Evolutionary conservation across 2,888 invertebrate genomes (phyloP).

Genomic region (Acronicta psi): DNA sequence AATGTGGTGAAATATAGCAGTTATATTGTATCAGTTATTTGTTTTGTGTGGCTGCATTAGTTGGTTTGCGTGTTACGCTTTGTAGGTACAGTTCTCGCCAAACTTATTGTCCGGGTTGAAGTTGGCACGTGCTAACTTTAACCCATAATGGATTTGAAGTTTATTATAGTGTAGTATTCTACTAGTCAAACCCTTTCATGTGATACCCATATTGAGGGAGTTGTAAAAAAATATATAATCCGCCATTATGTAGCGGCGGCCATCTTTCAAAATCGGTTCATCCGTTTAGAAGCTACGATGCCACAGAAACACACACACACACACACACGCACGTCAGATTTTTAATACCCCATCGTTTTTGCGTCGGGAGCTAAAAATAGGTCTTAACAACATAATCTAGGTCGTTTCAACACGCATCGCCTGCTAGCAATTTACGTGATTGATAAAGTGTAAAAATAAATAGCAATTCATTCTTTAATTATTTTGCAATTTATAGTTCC

Average conservation of each 20-base stretch:
- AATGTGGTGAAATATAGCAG: slow-evolving; percentile 16
- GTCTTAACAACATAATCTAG: slow-evolving; percentile 14
- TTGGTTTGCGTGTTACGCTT: slow-evolving; percentile 12
- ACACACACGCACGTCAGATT: too few species aligned
- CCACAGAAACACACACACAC: too few species aligned
- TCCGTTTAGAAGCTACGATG: too few species aligned
- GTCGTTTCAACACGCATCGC: slow-evolving; percentile 25
- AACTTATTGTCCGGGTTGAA: not conserved
- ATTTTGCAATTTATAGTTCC: slow-evolving; percentile 8
- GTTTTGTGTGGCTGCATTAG: slow-evolving; percentile 19
- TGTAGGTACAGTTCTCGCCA: slow-evolving; percentile 4
- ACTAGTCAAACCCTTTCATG: too few species aligned
- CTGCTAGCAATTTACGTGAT: slow-evolving; percentile 7
- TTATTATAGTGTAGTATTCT: too few species aligned
- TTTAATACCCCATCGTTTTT: too few species aligned
- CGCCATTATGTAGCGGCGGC: too few species aligned
- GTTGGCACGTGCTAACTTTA: too few species aligned
- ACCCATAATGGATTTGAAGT: too few species aligned
- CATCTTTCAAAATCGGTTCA: too few species aligned
- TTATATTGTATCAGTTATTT: slow-evolving; percentile 20
- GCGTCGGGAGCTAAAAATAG: slow-evolving; percentile 9
- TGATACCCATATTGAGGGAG: too few species aligned
- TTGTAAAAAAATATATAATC: too few species aligned
- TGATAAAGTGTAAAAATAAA: slow-evolving; percentile 27
- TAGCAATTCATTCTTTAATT: slow-evolving; percentile 11